These are phyloP conservation scores for Cyprinella venusta DNA, from an alignment of 2,797 vertebrate genomes.

Conservation along the genomic window DNA sequence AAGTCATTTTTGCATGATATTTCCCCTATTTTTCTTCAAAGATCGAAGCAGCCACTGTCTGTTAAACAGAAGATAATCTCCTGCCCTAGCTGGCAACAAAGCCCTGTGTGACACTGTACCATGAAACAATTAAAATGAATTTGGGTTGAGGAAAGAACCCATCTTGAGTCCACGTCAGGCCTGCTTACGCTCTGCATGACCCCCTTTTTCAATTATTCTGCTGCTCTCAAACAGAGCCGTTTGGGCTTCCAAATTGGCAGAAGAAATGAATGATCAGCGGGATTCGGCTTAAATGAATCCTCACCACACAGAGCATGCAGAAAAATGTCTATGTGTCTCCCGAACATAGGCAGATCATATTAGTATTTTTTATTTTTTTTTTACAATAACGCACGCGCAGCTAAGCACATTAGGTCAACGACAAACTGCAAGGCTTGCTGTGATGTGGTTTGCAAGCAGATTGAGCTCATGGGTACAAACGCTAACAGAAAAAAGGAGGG, in stretches of 20 bases:
- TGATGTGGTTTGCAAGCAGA: conserved; percentile 7
- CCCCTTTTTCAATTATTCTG: conserved; percentile 66
- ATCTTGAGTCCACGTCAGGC: conserved; percentile 62
- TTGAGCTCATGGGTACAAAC: neutral
- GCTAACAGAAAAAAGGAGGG: neutral
- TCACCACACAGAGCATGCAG: conserved; percentile 29
- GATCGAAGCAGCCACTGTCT: conserved; percentile 19
- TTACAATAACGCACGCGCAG: neutral
- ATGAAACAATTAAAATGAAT: conserved; percentile 67
- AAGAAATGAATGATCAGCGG: conserved; percentile 66
- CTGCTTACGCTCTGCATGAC: conserved; percentile 69
- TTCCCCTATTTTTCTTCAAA: neutral
- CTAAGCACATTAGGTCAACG: conserved; percentile 1
- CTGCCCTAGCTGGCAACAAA: conserved; percentile 45
- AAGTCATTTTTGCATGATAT: neutral
- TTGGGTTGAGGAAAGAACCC: conserved; percentile 57
- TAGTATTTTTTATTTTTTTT: neutral
- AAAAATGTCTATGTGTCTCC: conserved; percentile 32
- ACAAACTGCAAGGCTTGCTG: conserved; percentile 28
- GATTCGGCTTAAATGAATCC: conserved; percentile 65
- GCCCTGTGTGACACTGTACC: conserved; percentile 51
- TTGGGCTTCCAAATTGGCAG: conserved; percentile 64
- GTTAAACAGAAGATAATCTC: conserved; percentile 51
- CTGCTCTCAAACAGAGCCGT: conserved; percentile 55
- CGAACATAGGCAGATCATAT: neutral